Evolutionary conservation across 2,113 vertebrate genomes (phyloP), one percentile per base, ranked within the genome.

Genomic region (Ardeotis arabs): DNA sequence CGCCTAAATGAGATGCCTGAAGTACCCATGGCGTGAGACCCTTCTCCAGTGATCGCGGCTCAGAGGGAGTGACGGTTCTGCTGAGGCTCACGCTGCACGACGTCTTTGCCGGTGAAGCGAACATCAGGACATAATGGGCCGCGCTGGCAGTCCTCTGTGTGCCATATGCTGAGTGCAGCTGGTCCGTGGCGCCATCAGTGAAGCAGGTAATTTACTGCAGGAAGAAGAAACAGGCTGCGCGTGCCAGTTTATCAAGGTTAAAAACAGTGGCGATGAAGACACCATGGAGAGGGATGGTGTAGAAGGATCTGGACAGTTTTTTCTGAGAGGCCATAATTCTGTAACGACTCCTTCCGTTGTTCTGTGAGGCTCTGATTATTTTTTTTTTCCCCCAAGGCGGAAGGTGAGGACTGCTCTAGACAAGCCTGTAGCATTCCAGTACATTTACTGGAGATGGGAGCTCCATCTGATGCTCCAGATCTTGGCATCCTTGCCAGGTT

Each of bases 151-250:
- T 45, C 81, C 60, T 70, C 37, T 2, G 33, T 8, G 73, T 76
- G 91, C 95, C 97, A 96, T 95, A 89, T 90, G 91, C 28, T 95
- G 81, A 24, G 81, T 88, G 88, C 92, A 39, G 95, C 95, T 95
- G 96, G 91, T 49, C 7, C 6, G 37, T 49, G 70, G 91, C 68
- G 87, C 91, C 72, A 23, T 66, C 83, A 15, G 62, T 72, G 84
- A 91, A 92, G 56, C 78, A 93, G 88, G 87, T 93, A 69, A 95
- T 96, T 95, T 90, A 79, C 70, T 41, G 74, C 62, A 23, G 70
- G 82, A 73, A 41, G 66, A 52, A 45, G 87, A 50, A 87, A 58
- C 45, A 25, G 84, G 23, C 85, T 44, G 53, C 35, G 23, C 14
- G 9, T 37, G 91, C 88, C 41, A 17, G 79, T 69, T 58, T 45